These are phyloP conservation scores for Phalacrocorax carbo DNA, from an alignment of 2,113 vertebrate species.

Conservation along the genomic window DNA sequence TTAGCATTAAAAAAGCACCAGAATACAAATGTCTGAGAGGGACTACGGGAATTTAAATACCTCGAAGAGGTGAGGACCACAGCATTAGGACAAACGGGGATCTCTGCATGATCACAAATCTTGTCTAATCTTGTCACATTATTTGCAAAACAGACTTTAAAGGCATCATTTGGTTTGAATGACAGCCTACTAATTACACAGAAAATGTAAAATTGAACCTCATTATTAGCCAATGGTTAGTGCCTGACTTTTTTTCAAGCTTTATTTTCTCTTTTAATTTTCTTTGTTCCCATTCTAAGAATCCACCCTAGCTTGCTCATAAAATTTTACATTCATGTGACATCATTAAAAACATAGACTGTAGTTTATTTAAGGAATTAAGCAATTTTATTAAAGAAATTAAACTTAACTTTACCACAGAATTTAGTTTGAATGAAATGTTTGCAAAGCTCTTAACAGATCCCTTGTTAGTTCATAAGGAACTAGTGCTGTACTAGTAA, in stretches of 20 bases:
- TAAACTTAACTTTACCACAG: background rate
- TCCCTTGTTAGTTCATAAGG: background rate
- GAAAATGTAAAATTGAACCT: background rate
- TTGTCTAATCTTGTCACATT: background rate
- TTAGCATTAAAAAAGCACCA: background rate
- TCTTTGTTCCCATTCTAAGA: background rate
- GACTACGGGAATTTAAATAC: background rate
- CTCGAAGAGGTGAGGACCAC: background rate
- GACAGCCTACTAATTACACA: background rate
- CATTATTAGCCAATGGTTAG: background rate
- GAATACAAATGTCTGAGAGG: background rate
- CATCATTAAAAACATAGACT: background rate
- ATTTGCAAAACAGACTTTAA: background rate
- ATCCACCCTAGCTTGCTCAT: background rate
- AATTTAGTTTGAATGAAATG: background rate
- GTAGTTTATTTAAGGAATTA: background rate
- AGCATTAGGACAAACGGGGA: background rate
- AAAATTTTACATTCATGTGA: background rate
- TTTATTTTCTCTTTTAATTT: background rate
- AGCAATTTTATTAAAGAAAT: background rate
- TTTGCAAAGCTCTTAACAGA: background rate
- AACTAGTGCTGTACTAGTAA: background rate
- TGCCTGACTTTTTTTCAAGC: background rate
- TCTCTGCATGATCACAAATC: background rate
- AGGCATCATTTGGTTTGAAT: background rate